Base-by-base conservation (phyloP, 2,797 vertebrate genomes). In the Lates japonicus region DNA sequence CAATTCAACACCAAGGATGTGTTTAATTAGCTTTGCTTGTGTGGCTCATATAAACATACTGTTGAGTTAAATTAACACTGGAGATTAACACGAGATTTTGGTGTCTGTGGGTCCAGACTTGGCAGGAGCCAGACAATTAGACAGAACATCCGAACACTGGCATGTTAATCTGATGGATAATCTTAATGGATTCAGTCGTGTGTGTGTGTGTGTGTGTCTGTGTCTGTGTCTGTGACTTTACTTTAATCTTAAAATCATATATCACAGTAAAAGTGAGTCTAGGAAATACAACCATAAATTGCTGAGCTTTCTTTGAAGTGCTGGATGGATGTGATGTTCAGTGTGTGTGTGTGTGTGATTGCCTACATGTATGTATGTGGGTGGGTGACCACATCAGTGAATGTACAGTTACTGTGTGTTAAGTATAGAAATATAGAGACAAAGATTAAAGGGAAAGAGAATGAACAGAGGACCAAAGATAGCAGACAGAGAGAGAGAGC, bases 111-210 rank as follows among this genome's bases (percentile, higher is more conserved):
- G 69, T 70, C 46, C 57, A 64, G 39, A 76, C 60, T 49, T 55
- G 25, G 46, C 37, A 16, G 37, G 55, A 86, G 74, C 31, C 58
- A 69, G 52, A 80, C 55, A 49, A 75, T 2, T n/a, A 72, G 42
- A 65, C 31, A 37, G 44, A 71, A 3, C 0, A 33, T 59, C 29
- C 1, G 0, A 76, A 74, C 67, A 33, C 54, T 33, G 70, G 58
- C 35, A 79, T 71, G 77, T 66, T 81, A 81, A 83, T 74, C 51
- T 70, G 61, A 89, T 29, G 25, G 25, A 29, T 29, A 29, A 29
- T 29, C 25, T 87, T 83, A 85, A 73, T 62, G 25, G 62, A 68
- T 37, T 73, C 58, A 63, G 58, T 69, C 74, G 58, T n/a, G 66
- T 51, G 11, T 44, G 46, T 48, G 35, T 44, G 69, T 60, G 25